Base-by-base conservation (phyloP, 1,140 invertebrate species). In the Luehdorfia chinensis region DNA sequence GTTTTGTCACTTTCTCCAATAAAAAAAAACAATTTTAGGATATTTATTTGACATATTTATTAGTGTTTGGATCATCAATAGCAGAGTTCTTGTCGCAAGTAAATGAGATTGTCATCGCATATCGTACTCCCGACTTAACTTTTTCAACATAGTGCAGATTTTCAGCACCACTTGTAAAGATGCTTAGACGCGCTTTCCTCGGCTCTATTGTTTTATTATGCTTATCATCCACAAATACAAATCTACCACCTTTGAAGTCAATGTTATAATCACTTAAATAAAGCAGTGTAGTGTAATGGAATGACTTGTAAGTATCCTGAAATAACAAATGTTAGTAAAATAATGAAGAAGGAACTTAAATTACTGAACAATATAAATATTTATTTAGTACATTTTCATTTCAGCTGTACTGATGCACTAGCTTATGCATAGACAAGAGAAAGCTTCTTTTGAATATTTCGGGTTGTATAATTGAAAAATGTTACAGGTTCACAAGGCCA, bases 111-210 rank as follows among this genome's bases (percentile, higher is more conserved):
- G 94, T 96, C 27, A 96, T 87, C 1, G 94, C 94, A 81, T 93
- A 96, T 66, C 94, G 75, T 3, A 87, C 88, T 7, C 95, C 95
- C 15, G 89, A 89, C 3, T 84, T 90, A 1, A 97, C 92, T 76
- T 89, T 91, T 85, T 97, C 95, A n/a, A 96, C 93, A 76, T 88
- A 90, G 84, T 97, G 94, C 8, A 90, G 61, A 85, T 96, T 96
- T 88, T 97, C 96, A 25, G 89, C 90, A 8, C 95, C 95, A 30
- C 95, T 96, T 2, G 95, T 96, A 66, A 96, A 97, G 80, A 94
- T 93, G 8, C 91, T 93, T 6, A 96, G 89, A 66, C 95, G 88
- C 78, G 92, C 94, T 85, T 91, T 91, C 57, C 91, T 89, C 2
- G 94, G 94, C 78, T 96, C 94, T 14, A 96, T 77, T 3, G 93